Percentiles rank a stretch among this genome's conserved stretches.
Evolutionary conservation across 2,888 invertebrate species (phyloP).

Genomic region (Stramonita haemastoma): DNA sequence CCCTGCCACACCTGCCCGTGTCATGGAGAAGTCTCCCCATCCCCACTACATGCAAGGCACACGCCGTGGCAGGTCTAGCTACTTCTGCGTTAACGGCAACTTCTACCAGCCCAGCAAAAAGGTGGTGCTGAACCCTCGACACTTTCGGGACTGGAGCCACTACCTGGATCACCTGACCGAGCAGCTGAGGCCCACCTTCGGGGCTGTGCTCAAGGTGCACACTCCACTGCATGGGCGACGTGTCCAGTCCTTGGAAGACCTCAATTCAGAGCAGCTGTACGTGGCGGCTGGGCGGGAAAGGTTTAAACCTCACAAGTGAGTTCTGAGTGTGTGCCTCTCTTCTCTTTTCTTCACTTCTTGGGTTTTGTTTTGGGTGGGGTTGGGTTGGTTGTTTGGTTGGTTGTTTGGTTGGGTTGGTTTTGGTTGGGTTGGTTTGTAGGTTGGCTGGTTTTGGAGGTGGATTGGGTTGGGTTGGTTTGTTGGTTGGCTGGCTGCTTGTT

Average conservation of each 20-base stretch:
- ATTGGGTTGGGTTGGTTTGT: no score
- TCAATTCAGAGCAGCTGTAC: slow-evolving; percentile 33
- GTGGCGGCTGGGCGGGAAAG: slow-evolving; percentile 43
- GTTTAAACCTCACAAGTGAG: slow-evolving; percentile 43
- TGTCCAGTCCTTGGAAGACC: slow-evolving; percentile 35
- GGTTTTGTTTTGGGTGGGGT: no score
- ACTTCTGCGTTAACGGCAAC: slow-evolving; percentile 46
- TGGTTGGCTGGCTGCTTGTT: no score
- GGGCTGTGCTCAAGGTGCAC: slow-evolving; percentile 44
- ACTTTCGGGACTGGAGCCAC: slow-evolving; percentile 42
- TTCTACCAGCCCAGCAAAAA: slow-evolving; percentile 36
- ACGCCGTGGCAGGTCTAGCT: slow-evolving; percentile 19
- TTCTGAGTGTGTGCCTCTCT: no score
- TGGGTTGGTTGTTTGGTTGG: no score
- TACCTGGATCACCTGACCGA: slow-evolving; percentile 48
- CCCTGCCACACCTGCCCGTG: no score
- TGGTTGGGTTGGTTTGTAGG: no score
- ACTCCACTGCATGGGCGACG: slow-evolving; percentile 41
- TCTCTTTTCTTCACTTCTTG: no score
- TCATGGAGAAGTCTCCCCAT: slow-evolving; percentile 7
- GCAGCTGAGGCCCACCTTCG: slow-evolving; percentile 39
- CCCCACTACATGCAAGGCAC: slow-evolving; percentile 31
- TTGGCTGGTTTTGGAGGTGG: no score
- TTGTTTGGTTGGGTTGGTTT: no score
- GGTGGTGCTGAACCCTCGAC: slow-evolving; percentile 41